Evolutionary conservation across 2,113 vertebrate species (phyloP), one percentile per base, ranked within the genome.

Genomic region (Rattus rattus): DNA sequence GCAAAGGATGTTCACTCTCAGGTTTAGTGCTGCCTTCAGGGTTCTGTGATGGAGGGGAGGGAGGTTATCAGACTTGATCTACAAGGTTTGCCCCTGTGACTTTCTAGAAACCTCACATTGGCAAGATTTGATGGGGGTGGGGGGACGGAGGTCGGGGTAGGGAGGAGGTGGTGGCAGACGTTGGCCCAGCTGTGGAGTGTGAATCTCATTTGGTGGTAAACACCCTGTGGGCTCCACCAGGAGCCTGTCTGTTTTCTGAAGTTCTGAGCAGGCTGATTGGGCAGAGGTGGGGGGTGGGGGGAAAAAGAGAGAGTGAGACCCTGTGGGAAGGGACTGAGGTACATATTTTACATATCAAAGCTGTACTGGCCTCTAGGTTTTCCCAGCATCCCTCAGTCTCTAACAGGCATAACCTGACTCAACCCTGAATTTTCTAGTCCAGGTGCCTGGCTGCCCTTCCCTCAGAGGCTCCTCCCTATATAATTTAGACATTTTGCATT

Each of bases 21-120:
- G 76, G 88, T 96, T 90, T 49, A 61, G 89, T 4, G 4, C 65
- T 92, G 59, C 76, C 65, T 56, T 33, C 56, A 49, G 86, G 86
- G 36, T 83, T 52, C 84, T 43, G 0, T 1, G 22, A 28, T n/a
- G 49, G 59, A 76, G 56, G 90, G 47, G 49, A 85, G 9, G 47
- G 87, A n/a, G 26, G 47, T 76, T 5, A 65, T 47, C 63, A 79
- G 92, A 76, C 56, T 75, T 63, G 17, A 59, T 86, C 72, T 90
- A 89, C 28, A 89, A 80, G 84, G 67, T 49, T 24, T 47, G 43
- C 24, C 43, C 88, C 22, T 65, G 49, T 79, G 86, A 89, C 86
- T 73, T 43, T 92, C 49, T 54, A 76, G 81, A 81, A 94, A 59
- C 33, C 43, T 54, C 49, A 30, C 13, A 4, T 0, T 80, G 88